Evolutionary conservation across 30 jellyfish, hydroid and myxozoan species (phyloP).

Genomic region (Calvadosia cruxmelitensis): DNA sequence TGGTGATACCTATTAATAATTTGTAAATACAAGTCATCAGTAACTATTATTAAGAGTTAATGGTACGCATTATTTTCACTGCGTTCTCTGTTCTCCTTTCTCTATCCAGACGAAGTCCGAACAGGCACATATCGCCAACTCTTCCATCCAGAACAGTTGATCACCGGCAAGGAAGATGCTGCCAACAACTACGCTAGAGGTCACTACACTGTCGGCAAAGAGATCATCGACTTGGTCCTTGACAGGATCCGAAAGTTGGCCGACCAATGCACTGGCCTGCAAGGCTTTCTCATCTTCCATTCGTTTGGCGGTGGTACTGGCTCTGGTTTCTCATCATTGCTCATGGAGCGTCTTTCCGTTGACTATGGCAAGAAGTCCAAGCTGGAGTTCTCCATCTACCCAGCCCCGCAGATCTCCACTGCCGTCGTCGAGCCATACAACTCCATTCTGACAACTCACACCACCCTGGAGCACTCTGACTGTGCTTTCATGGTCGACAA

Average conservation of each 20-base stretch:
- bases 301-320: too few species aligned
- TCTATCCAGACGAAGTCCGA: slow-evolving; percentile 66
- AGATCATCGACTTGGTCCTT: slow-evolving; percentile 61
- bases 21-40: too few species aligned
- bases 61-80: too few species aligned
- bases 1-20: too few species aligned
- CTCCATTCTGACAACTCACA: slow-evolving; percentile 81
- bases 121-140: slow-evolving; percentile 90
- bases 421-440: slow-evolving; percentile 97
- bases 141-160: slow-evolving; percentile 89
- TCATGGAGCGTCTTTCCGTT: slow-evolving; percentile 83
- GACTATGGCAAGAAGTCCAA: too few species aligned
- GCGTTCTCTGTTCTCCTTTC: too few species aligned
- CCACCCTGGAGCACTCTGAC: slow-evolving; percentile 47
- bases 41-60: too few species aligned
- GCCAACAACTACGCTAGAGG: slow-evolving; percentile 98
- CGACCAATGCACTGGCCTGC: slow-evolving; percentile 91
- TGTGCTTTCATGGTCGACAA: slow-evolving; percentile 53
- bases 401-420: too few species aligned
- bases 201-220: slow-evolving; percentile 94
- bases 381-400: too few species aligned
- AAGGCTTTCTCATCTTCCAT: slow-evolving; percentile 87
- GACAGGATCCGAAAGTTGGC: slow-evolving; percentile 89
- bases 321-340: slow-evolving; percentile 86
- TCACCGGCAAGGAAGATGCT: slow-evolving; percentile 95